Base-by-base conservation (phyloP, 2,113 vertebrate genomes). In the Formicarius rufipectus region DNA sequence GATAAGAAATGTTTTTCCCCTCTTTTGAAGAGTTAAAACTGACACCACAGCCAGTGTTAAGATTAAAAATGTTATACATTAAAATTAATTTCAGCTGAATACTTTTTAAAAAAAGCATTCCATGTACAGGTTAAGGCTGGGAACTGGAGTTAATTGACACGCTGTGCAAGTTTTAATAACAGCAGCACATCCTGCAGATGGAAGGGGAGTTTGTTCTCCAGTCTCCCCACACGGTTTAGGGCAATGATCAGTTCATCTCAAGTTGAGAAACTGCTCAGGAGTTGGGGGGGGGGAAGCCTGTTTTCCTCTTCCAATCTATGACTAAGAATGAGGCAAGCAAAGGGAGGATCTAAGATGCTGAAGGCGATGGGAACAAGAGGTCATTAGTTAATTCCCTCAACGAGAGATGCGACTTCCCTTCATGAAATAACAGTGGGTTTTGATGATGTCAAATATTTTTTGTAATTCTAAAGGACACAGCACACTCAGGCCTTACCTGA, bases 341-440 rank as follows among this genome's bases (percentile, higher is more conserved):
- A 90, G 94, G 94, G 96, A 97, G 95, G 95, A 95, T 95, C 95
- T 89, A 52, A 96, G 91, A 93, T 93, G 80, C 94, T 86, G 91
- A 93, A 92, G 86, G 93, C 64, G 12, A 96, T 95, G 89, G 90
- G 27, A 96, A 93, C 89, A 95, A 95, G 93, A 95, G 91, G 91
- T 95, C 95, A 95, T 92, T 95, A 96, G 94, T 95, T 95, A 90
- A 95, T 95, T 96, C 96, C 95, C 95, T 72, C 76, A 89, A 39
- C 44, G 37, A 68, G 5, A 84, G 72, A 87, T 67, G 68, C 16
- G 8, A 92, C 73, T 96, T 96, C 94, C 96, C 81, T 84, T 78
- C 87, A 92, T 89, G 93, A 92, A 93, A 71, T 64, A 93, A 71
- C 76, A 92, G 72, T 82, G 77, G 45, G 7, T 93, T 69, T 90